phyloP scores from a whole-genome alignment of 2,113 vertebrate genomes.

The Cyprinodon tularosa region DNA sequence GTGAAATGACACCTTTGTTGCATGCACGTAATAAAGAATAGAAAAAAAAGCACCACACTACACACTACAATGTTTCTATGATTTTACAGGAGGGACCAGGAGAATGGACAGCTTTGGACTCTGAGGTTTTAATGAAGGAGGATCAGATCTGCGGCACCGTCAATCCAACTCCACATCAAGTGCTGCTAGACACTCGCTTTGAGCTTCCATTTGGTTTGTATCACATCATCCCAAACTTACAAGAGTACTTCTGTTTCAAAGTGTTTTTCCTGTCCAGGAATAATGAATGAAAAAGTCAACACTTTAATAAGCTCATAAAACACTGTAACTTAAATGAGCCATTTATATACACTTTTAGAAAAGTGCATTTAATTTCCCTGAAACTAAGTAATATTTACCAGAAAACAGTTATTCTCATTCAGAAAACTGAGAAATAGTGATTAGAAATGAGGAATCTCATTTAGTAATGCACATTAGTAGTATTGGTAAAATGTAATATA shows the following conservation, averaged over 20 bases:
- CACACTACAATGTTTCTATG: not conserved
- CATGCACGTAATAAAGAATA: too few relatives aligned
- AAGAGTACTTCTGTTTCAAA: too few relatives aligned
- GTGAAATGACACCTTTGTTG: too few relatives aligned
- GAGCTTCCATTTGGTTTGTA: slow-evolving; percentile 93
- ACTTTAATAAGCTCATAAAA: too few relatives aligned
- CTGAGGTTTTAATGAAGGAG: slow-evolving; percentile 92
- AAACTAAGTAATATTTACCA: too few relatives aligned
- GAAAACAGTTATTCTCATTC: too few relatives aligned
- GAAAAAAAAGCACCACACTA: too few relatives aligned
- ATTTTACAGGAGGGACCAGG: slow-evolving; percentile 90
- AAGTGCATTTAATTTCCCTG: too few relatives aligned
- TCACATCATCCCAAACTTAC: not conserved
- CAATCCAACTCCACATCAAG: slow-evolving; percentile 92
- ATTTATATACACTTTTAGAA: too few relatives aligned
- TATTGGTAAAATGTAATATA: not conserved
- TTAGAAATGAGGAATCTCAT: not conserved
- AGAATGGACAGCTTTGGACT: slow-evolving; percentile 89
- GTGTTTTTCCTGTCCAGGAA: not conserved
- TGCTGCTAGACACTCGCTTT: slow-evolving; percentile 94
- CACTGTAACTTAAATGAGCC: not conserved
- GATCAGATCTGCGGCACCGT: slow-evolving; percentile 94
- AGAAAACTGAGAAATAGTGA: not conserved
- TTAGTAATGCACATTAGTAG: not conserved
- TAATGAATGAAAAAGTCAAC: too few relatives aligned